Evolutionary conservation across 2,888 invertebrate species (phyloP), one percentile per base, ranked within the genome.

Genomic region (Scelioninae gen. 1): DNA sequence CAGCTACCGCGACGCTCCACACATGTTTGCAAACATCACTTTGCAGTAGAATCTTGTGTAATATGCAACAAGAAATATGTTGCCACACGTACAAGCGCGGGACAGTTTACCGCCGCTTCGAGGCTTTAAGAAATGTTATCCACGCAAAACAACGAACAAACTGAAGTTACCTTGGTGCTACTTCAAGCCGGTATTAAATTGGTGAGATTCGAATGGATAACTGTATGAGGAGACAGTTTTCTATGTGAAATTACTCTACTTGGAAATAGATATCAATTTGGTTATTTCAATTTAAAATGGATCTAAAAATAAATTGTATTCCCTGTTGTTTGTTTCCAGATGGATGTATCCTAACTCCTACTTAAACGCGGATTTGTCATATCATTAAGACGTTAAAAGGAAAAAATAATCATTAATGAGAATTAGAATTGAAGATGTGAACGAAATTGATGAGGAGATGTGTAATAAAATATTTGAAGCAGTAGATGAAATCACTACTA

Each of bases 1-100:
- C 86, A 86, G 89, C 91, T 91, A 91, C 91, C 87, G 90, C 89
- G 53, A 82, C 58, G 82, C 79, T 63, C 75, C 78, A 81, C 65
- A 71, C 81, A 81, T 85, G 84, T 82, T 84, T 84, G 47, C 81
- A 68, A 71, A 83, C 69, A 77, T 86, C 85, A 75, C 76, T 68
- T 78, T 71, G 53, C 60, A 38, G 49, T 47, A 47, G 68, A 78
- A 78, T 78, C 68, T 56, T 38, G 66, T 82, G 77, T 82, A 72
- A 82, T 82, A 69, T 72, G 72, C 62, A 55, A 45, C 55, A 31
- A 69, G 75, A 75, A 81, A 81, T 75, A 81, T 69, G 81, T 75
- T 56, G 51, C 63, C 75, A 40, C 72, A 55, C 66, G 60, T 79
- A 80, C 53, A 47, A 23, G 43, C 40, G 45, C 76, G 45, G 65